These are phyloP conservation scores for Pyrrhosoma nymphula DNA, from an alignment of 2,888 invertebrate species.

Conservation along the genomic window DNA sequence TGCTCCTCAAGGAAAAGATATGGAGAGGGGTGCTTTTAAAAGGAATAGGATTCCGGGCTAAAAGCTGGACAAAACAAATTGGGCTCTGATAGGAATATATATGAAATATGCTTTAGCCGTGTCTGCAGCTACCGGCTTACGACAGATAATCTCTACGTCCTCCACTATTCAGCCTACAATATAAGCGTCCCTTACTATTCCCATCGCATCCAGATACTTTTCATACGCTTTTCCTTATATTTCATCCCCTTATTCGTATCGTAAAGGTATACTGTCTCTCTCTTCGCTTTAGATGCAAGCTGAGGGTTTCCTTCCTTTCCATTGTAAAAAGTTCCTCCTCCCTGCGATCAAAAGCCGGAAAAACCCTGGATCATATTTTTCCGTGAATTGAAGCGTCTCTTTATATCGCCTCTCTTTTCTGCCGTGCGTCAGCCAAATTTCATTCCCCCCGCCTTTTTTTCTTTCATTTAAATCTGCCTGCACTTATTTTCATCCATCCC, in stretches of 20 bases:
- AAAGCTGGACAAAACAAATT: no score
- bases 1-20: no score
- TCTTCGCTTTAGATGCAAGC: background rate
- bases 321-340: background rate
- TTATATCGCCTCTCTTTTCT: background rate
- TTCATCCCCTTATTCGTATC: background rate
- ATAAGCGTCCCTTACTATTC: no score
- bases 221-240: background rate
- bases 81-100: no score
- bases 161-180: no score
- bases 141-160: no score
- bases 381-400: background rate
- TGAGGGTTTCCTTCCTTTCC: background rate
- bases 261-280: background rate
- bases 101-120: no score
- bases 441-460: background rate
- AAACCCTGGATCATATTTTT: background rate
- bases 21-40: no score
- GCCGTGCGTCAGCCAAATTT: background rate
- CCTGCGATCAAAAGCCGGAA: background rate
- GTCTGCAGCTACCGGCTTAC: no score
- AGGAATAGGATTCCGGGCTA: no score
- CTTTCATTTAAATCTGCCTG: background rate
- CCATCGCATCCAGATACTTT: background rate
- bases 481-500: background rate